Evolutionary conservation across 2,888 invertebrate genomes (phyloP).

Genomic region (Xestia sexstrigata): DNA sequence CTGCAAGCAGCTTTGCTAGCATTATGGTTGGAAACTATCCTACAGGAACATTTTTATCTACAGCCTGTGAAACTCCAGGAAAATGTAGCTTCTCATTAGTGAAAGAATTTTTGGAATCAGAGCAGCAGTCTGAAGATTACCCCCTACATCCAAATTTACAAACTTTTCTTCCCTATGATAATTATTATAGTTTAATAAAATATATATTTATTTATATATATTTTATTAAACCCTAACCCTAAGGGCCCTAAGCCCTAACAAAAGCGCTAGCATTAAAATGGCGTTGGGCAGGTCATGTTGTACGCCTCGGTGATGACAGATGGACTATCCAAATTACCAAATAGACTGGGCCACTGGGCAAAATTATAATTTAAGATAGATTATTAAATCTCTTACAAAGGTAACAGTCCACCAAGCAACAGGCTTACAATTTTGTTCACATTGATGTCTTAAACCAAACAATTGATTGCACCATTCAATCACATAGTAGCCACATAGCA

Average conservation of each 20-base stretch:
- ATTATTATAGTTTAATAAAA: too few species aligned
- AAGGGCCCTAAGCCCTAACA: too few species aligned
- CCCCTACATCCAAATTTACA: not conserved
- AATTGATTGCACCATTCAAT: conserved; percentile 40
- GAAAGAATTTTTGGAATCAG: not conserved
- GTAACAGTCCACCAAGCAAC: too few species aligned
- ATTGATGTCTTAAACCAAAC: not conserved
- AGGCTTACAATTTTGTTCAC: not conserved
- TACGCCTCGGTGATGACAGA: too few species aligned
- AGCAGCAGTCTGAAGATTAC: not conserved
- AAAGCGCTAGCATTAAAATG: too few species aligned
- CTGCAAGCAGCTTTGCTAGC: not conserved
- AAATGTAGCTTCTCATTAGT: too few species aligned
- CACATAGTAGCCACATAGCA: conserved; percentile 18
- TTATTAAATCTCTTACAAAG: not conserved
- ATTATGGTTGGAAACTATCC: not conserved
- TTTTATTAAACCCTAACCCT: too few species aligned
- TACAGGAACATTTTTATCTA: not conserved
- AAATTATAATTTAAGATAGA: too few species aligned
- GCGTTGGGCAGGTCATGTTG: too few species aligned
- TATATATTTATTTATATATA: too few species aligned
- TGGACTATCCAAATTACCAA: too few species aligned
- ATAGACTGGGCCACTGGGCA: too few species aligned
- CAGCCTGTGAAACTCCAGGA: not conserved
- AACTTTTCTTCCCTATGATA: not conserved